Percentiles rank a stretch among this genome's conserved stretches.
Conservation (phyloP, 2,888 invertebrate species). For the Temnothorax ravouxi region DNA sequence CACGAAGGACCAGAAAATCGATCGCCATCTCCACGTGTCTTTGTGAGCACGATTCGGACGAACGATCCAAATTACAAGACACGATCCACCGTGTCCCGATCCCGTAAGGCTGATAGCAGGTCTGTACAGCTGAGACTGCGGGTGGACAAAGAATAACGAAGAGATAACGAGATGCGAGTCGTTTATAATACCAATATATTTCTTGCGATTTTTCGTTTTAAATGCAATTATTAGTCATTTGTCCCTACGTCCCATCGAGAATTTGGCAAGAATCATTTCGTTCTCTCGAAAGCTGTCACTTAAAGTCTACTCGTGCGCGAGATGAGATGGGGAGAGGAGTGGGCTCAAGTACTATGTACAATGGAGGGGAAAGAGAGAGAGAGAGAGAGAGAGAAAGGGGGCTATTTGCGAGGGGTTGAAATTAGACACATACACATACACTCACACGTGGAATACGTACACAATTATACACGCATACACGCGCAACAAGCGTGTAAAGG, state of each 20-base stretch:
- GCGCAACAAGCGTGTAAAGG: slow-evolving; percentile 21
- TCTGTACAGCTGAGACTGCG: slow-evolving; percentile 44
- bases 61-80: slow-evolving; percentile 13
- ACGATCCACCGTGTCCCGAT: neutral
- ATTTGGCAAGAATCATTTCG: slow-evolving; percentile 84
- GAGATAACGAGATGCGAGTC: slow-evolving; percentile 64
- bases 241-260: slow-evolving; percentile 83
- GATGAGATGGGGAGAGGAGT: slow-evolving; percentile 59
- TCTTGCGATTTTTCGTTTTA: slow-evolving; percentile 78
- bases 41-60: neutral
- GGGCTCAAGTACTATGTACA: slow-evolving; percentile 81
- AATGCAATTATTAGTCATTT: slow-evolving; percentile 80
- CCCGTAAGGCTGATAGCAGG: slow-evolving; percentile 19
- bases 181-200: slow-evolving; percentile 86
- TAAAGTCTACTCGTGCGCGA: slow-evolving; percentile 77
- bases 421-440: slow-evolving; percentile 74
- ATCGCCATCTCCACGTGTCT: neutral
- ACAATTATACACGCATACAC: slow-evolving; percentile 36
- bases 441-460: slow-evolving; percentile 64
- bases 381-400: neutral
- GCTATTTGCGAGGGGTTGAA: slow-evolving; percentile 66
- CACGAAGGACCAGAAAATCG: neutral
- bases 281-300: slow-evolving; percentile 79
- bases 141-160: slow-evolving; percentile 53
- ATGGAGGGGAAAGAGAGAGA: slow-evolving; percentile 44